Evolutionary conservation across 2,888 invertebrate genomes (phyloP).

Genomic region (Zaprionus lineosus): DNA sequence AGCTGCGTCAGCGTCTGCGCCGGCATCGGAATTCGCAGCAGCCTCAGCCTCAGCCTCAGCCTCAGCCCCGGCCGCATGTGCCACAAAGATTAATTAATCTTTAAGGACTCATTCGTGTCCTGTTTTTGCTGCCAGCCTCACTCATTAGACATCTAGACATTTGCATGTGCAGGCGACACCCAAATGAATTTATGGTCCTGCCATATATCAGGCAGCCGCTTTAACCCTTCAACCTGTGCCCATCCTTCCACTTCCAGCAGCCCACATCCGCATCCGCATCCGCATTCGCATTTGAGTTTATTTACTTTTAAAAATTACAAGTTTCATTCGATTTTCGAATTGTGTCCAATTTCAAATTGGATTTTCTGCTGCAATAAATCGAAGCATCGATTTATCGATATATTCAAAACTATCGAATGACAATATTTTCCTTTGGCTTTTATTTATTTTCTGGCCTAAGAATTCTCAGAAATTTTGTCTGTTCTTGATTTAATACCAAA

Average conservation of each 20-base stretch:
- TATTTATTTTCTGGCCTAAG: too few relatives aligned
- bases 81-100: slow-evolving; percentile 82
- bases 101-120: slow-evolving; percentile 79
- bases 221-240: background rate
- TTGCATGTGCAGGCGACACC: slow-evolving; percentile 75
- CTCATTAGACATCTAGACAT: slow-evolving; percentile 72
- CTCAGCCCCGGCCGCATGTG: slow-evolving; percentile 70
- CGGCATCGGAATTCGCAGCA: slow-evolving; percentile 10
- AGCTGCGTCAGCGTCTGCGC: slow-evolving; percentile 17
- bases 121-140: slow-evolving; percentile 49
- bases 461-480: too few relatives aligned
- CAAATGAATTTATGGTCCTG: slow-evolving; percentile 72
- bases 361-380: too few relatives aligned
- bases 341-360: too few relatives aligned
- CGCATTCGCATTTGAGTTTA: too few relatives aligned
- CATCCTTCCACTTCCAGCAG: background rate
- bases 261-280: too few relatives aligned
- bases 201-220: background rate
- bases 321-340: too few relatives aligned
- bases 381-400: too few relatives aligned
- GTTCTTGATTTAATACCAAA: too few relatives aligned
- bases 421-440: too few relatives aligned
- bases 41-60: slow-evolving; percentile 8
- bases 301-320: too few relatives aligned
- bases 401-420: too few relatives aligned